phyloP scores from a whole-genome alignment of 2,888 invertebrate genomes.

The Ochropacha duplaris region DNA sequence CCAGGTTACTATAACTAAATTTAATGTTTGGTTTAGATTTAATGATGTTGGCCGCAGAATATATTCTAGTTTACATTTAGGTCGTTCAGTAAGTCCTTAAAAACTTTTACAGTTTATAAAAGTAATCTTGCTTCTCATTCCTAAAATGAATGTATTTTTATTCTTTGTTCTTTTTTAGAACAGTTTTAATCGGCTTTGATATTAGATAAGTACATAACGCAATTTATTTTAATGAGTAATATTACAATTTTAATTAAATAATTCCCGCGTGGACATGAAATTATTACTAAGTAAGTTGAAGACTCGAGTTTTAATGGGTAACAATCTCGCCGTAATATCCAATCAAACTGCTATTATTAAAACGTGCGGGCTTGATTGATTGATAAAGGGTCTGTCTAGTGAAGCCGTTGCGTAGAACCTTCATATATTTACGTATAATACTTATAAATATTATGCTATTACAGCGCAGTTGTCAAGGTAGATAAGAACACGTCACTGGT shows the following conservation, averaged over 20 bases:
- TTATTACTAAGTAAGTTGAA: background rate
- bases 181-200: no score
- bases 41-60: background rate
- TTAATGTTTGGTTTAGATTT: background rate
- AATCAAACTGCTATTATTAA: background rate
- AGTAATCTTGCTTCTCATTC: no score
- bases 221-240: no score
- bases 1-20: slow-evolving; percentile 2
- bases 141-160: no score
- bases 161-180: no score
- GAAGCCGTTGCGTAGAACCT: background rate
- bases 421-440: no score
- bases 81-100: no score
- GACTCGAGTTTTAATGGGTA: background rate
- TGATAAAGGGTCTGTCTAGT: background rate
- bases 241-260: background rate
- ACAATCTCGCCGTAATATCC: background rate
- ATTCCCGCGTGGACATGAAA: background rate
- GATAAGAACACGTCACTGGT: no score
- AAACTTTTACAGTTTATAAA: no score
- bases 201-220: no score
- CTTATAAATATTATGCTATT: no score
- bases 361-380: background rate
- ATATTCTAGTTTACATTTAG: background rate
- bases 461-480: no score